Conservation (phyloP, 2,797 vertebrate genomes). For the Lates japonicus region DNA sequence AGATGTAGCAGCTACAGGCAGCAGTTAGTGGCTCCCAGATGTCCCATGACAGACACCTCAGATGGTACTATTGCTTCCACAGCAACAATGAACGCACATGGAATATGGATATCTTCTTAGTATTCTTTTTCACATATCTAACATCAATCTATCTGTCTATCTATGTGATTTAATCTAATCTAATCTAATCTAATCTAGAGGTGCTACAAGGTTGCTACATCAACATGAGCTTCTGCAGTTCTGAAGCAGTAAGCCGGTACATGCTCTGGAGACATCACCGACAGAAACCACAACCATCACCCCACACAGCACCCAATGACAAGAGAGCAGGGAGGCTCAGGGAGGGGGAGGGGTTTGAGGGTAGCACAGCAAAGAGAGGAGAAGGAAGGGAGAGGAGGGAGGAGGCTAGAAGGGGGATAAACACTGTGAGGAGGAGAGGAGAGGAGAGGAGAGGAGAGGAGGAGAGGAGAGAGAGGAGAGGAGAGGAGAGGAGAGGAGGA, state of each 20-base stretch:
- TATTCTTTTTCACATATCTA: not conserved
- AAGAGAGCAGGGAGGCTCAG: slow-evolving; percentile 56
- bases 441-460: slow-evolving; percentile 20
- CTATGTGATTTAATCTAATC: not conserved
- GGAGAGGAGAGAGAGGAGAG: slow-evolving; percentile 26
- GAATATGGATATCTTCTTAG: not conserved
- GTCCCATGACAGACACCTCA: slow-evolving; percentile 24
- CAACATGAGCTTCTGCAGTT: slow-evolving; percentile 36
- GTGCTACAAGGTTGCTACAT: slow-evolving; percentile 32
- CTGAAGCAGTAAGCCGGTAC: slow-evolving; percentile 58
- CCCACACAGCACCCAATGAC: slow-evolving; percentile 75
- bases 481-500: slow-evolving; percentile 5
- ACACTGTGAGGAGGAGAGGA: slow-evolving; percentile 6
- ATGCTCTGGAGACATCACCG: slow-evolving; percentile 77
- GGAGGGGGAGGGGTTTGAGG: slow-evolving; percentile 57
- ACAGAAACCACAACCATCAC: slow-evolving; percentile 80
- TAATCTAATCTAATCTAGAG: not conserved
- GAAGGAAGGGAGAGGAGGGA: slow-evolving; percentile 24
- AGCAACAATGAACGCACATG: slow-evolving; percentile 7
- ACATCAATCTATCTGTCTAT: slow-evolving; percentile 12
- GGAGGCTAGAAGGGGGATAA: slow-evolving; percentile 13
- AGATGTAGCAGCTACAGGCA: slow-evolving; percentile 20
- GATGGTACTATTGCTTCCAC: slow-evolving; percentile 9
- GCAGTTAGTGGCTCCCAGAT: slow-evolving; percentile 14
- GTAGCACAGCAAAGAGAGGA: slow-evolving; percentile 31